Evolutionary conservation across 2,113 vertebrate genomes (phyloP).

Genomic region (Lathamus discolor): DNA sequence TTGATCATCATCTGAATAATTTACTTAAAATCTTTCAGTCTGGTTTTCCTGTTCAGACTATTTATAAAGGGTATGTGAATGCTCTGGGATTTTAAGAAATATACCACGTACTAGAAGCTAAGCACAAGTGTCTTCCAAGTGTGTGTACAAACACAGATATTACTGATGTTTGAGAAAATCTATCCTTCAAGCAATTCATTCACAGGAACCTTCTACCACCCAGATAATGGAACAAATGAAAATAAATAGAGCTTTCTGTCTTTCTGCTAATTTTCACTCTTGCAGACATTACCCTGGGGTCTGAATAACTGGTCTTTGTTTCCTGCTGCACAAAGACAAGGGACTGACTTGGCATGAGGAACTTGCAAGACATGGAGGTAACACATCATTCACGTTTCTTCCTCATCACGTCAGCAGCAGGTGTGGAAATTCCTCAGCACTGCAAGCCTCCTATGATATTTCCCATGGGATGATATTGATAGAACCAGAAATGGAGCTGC

Average conservation of each 20-base stretch:
- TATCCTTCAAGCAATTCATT: not conserved
- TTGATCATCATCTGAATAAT: constrained; percentile 38
- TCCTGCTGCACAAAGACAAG: not conserved
- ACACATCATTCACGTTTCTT: not conserved
- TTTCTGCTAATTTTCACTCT: not conserved
- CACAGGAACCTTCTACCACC: not conserved
- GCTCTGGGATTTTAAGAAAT: not conserved
- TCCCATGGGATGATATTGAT: not conserved
- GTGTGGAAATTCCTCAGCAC: not conserved
- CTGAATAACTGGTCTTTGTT: not conserved
- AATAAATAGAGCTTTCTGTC: not conserved
- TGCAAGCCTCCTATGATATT: not conserved
- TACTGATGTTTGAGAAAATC: not conserved
- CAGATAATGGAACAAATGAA: not conserved
- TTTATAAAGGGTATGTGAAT: not conserved
- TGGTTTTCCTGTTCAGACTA: constrained; percentile 24
- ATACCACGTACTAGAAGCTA: not conserved
- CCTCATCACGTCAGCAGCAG: not conserved
- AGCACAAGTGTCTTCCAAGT: not conserved
- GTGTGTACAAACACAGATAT: not conserved
- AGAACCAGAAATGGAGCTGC: not conserved
- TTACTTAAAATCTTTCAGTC: constrained; percentile 2
- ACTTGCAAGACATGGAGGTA: not conserved
- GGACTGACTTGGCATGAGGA: not conserved
- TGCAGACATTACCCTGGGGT: fast-evolving